A percentile compares a stretch with the other conserved stretches of the same genome.
Evolutionary conservation across 2,888 invertebrate genomes (phyloP).

Genomic region (Mimachlamys varia): DNA sequence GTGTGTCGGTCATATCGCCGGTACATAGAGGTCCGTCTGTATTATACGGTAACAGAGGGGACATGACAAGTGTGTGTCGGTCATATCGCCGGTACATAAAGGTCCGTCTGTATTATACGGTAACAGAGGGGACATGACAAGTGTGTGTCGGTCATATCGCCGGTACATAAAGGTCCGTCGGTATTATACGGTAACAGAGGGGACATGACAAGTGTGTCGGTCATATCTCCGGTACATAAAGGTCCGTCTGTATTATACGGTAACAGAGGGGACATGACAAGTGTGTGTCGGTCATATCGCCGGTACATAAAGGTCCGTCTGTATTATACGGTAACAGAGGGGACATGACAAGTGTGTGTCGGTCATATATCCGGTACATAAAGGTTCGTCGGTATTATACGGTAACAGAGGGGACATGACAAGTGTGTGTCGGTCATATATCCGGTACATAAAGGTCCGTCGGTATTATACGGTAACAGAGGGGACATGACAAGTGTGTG

Average conservation of each 20-base stretch:
- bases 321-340: neutral
- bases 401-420: neutral
- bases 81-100: neutral
- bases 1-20: neutral
- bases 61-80: neutral
- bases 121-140: neutral
- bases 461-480: neutral
- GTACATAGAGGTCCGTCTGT: neutral
- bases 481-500: neutral
- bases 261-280: neutral
- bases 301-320: neutral
- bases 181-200: neutral
- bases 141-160: neutral
- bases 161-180: neutral
- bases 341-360: neutral
- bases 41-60: neutral
- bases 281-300: neutral
- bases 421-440: neutral
- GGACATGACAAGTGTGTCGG: neutral
- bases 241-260: neutral
- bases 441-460: neutral
- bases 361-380: neutral
- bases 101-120: neutral
- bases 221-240: neutral
- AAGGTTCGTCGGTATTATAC: neutral